These are phyloP conservation scores for Coregonus clupeaformis DNA, from an alignment of 2,113 vertebrate genomes.

Conservation along the genomic window DNA sequence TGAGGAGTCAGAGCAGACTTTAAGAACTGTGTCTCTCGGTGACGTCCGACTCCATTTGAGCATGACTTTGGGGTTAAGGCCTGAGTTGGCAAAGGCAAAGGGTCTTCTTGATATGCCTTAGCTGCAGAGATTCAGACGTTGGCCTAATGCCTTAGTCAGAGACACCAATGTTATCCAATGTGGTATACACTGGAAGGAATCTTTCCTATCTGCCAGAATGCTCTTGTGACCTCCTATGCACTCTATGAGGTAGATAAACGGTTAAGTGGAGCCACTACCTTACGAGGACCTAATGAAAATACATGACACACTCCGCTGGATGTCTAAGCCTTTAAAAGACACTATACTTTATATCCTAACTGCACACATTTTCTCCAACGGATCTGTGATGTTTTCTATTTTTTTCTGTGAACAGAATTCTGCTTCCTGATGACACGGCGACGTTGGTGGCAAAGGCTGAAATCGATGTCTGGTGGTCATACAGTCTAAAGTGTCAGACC, in stretches of 20 bases:
- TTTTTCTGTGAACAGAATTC: neutral
- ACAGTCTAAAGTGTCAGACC: constrained; percentile 13
- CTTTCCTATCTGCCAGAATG: neutral
- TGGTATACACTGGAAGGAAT: neutral
- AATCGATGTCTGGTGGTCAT: constrained; percentile 5
- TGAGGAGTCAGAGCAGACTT: neutral
- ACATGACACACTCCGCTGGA: neutral
- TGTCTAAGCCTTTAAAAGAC: neutral
- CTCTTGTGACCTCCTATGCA: neutral
- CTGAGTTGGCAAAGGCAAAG: neutral
- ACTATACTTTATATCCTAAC: constrained; percentile 18
- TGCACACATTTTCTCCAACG: neutral
- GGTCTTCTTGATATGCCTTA: neutral
- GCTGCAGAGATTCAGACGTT: neutral
- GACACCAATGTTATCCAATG: neutral
- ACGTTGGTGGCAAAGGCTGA: constrained; percentile 5
- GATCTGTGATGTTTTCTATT: neutral
- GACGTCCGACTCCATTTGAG: neutral
- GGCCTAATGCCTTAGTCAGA: neutral
- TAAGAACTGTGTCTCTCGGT: neutral
- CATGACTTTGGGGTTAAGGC: neutral
- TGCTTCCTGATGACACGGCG: constrained; percentile 3
- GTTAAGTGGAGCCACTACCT: neutral
- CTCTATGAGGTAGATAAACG: neutral
- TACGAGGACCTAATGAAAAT: constrained; percentile 13